These are phyloP conservation scores for Torymus auratus DNA, from an alignment of 2,888 invertebrate genomes.

Conservation along the genomic window DNA sequence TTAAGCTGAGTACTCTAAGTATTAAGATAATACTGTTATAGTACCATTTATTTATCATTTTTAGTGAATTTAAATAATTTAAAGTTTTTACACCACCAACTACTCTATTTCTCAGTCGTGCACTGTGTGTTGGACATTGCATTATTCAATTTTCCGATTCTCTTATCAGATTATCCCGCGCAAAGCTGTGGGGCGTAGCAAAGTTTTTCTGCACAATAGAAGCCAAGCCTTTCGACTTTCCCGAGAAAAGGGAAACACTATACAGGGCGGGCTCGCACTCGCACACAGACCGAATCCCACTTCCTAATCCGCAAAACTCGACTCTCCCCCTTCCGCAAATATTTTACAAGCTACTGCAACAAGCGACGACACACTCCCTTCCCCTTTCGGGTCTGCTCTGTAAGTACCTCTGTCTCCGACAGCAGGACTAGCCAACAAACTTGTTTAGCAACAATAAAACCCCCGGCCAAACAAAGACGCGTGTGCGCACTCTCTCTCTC, in stretches of 20 bases:
- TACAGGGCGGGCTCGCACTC: too few relatives aligned
- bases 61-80: too few relatives aligned
- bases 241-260: not conserved
- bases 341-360: conserved; percentile 22
- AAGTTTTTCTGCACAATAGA: not conserved
- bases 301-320: conserved; percentile 14
- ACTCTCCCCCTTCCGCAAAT: conserved; percentile 17
- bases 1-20: too few relatives aligned
- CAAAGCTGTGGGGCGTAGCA: not conserved
- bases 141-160: not conserved
- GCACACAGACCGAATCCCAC: not conserved
- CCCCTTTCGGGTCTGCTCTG: not conserved
- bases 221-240: not conserved
- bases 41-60: too few relatives aligned
- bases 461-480: not conserved
- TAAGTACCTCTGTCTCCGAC: conserved; percentile 3
- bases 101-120: too few relatives aligned
- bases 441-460: conserved; percentile 37
- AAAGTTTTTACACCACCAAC: too few relatives aligned
- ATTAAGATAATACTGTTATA: too few relatives aligned
- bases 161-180: not conserved
- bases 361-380: not conserved
- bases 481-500: too few relatives aligned
- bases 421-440: not conserved
- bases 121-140: not conserved